These are phyloP conservation scores for Psittacus erithacus DNA, from an alignment of 2,113 vertebrate genomes.

Conservation along the genomic window DNA sequence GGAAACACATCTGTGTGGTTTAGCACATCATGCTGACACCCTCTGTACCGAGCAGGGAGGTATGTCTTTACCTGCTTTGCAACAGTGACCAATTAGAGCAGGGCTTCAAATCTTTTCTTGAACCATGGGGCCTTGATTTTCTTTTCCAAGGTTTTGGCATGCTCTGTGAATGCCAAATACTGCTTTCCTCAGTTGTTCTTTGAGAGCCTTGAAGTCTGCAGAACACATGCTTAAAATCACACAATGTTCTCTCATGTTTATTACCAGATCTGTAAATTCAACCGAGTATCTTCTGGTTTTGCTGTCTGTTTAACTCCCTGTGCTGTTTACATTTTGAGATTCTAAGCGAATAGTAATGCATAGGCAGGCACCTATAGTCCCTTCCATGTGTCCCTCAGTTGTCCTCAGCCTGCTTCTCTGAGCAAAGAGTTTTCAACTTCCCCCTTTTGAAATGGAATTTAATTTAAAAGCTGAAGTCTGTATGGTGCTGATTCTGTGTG, in stretches of 20 bases:
- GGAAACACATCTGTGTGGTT: neutral
- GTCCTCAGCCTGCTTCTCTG: neutral
- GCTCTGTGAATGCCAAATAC: neutral
- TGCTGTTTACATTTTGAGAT: neutral
- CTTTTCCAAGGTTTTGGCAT: neutral
- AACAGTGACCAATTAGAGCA: neutral
- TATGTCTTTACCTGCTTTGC: rapidly evolving
- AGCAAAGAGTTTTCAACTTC: neutral
- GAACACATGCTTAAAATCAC: neutral
- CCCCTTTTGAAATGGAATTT: neutral
- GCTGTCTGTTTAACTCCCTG: neutral
- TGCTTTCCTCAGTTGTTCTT: neutral
- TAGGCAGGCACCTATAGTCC: neutral
- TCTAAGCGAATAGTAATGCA: neutral
- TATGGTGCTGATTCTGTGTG: neutral
- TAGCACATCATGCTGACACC: rapidly evolving
- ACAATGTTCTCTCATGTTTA: neutral
- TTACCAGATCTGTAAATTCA: neutral
- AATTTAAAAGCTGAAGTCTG: neutral
- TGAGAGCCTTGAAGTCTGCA: neutral
- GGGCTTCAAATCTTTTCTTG: neutral
- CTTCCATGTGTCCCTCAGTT: neutral
- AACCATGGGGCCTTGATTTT: neutral
- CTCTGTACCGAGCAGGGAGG: neutral
- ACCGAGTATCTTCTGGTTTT: neutral